These are phyloP conservation scores for Chorisops tibialis DNA, from an alignment of 2,888 invertebrate species.

Conservation along the genomic window DNA sequence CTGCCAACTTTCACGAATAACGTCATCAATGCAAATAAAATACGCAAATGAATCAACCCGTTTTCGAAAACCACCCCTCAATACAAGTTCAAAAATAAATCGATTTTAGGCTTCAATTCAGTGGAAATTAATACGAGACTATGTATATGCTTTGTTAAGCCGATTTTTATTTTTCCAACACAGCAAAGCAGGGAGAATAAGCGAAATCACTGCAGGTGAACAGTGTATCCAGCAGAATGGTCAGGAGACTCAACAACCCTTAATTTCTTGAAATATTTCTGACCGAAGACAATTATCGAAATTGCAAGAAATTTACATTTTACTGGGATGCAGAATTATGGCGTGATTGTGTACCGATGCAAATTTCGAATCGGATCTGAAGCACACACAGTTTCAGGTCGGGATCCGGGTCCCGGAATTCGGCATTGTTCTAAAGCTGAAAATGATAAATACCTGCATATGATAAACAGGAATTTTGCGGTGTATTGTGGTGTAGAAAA, in stretches of 20 bases:
- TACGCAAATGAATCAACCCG: slow-evolving; percentile 2
- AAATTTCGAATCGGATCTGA: slow-evolving; percentile 13
- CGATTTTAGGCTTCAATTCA: slow-evolving; percentile 14
- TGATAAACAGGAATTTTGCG: slow-evolving; percentile 33
- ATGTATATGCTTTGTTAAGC: background rate
- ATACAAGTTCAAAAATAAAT: slow-evolving; percentile 1
- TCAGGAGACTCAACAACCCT: slow-evolving; percentile 3
- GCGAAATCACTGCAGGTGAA: background rate
- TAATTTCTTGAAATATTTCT: slow-evolving; percentile 8
- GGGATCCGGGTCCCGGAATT: background rate
- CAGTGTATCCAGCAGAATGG: background rate
- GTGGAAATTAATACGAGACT: slow-evolving; percentile 17
- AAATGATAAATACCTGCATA: slow-evolving; percentile 34
- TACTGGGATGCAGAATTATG: slow-evolving; percentile 29
- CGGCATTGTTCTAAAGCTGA: slow-evolving; percentile 7
- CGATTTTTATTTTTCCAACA: background rate
- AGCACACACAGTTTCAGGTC: background rate
- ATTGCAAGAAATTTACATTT: slow-evolving; percentile 33
- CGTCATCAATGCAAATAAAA: background rate
- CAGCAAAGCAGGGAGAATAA: slow-evolving; percentile 3
- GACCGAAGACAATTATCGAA: slow-evolving; percentile 31
- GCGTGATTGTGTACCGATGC: slow-evolving; percentile 30
- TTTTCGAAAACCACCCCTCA: background rate
- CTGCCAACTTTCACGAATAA: background rate
- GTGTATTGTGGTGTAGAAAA: slow-evolving; percentile 16